These are phyloP conservation scores for Meliscaeva auricollis DNA, from an alignment of 2,888 invertebrate species.

Conservation along the genomic window DNA sequence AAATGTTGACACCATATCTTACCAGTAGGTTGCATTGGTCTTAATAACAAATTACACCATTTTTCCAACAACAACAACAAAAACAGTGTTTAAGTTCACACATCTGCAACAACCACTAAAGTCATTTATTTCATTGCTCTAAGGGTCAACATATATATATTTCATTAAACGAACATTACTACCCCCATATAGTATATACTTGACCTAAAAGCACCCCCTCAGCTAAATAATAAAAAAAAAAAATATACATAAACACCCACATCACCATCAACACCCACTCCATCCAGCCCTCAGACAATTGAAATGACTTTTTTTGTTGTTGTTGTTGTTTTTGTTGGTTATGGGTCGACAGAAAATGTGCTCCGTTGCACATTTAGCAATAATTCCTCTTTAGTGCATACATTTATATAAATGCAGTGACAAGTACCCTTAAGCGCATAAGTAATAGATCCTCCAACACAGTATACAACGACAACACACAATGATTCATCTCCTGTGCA, in stretches of 20 bases:
- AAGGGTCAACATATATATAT: constrained; percentile 57
- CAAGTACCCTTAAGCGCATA: constrained; percentile 66
- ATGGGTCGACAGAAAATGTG: constrained; percentile 62
- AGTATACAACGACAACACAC: constrained; percentile 25
- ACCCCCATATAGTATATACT: constrained; percentile 34
- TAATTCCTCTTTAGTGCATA: constrained; percentile 30
- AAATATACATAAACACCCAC: background rate
- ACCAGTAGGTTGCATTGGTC: constrained; percentile 10
- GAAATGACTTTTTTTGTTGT: constrained; percentile 40
- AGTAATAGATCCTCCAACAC: constrained; percentile 71
- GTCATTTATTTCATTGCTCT: constrained; percentile 49
- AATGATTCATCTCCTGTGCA: constrained; percentile 67
- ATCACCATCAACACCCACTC: constrained; percentile 2
- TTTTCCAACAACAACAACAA: background rate
- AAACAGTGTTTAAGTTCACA: constrained; percentile 4
- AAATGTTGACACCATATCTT: constrained; percentile 30
- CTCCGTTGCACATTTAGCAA: constrained; percentile 70
- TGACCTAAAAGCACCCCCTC: constrained; percentile 63
- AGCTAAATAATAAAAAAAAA: background rate
- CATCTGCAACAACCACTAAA: constrained; percentile 45
- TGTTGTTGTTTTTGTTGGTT: constrained; percentile 5
- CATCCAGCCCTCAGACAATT: constrained; percentile 3
- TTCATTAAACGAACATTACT: constrained; percentile 36
- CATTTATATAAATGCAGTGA: constrained; percentile 43
- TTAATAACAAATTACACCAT: constrained; percentile 34